phyloP scores from a whole-genome alignment of 2,888 invertebrate genomes.

The Congeria kusceri region DNA sequence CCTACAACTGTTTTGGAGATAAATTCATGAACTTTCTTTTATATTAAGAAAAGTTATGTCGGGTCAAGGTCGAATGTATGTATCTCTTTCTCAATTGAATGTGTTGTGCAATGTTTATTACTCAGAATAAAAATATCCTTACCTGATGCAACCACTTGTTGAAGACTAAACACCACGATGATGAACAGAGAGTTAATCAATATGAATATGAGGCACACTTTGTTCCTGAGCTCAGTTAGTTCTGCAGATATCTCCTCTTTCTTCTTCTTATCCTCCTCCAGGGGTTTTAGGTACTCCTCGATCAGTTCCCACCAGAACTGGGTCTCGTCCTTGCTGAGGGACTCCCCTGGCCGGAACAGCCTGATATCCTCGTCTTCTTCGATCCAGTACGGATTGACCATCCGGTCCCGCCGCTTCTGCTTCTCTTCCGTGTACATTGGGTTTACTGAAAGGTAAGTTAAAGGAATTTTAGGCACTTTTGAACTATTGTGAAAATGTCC shows the following conservation, averaged over 20 bases:
- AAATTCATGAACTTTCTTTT: too few species aligned
- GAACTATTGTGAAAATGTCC: too few species aligned
- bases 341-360: constrained; percentile 14
- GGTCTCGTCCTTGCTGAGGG: constrained; percentile 81
- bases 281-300: constrained; percentile 95
- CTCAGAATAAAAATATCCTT: constrained; percentile 8
- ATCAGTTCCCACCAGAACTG: constrained; percentile 97
- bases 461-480: too few species aligned
- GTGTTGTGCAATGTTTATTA: too few species aligned
- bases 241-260: constrained; percentile 85
- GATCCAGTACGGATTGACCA: constrained; percentile 70
- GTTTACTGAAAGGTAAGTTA: constrained; percentile 59
- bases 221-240: constrained; percentile 96
- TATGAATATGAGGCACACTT: constrained; percentile 90
- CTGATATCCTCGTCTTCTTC: constrained; percentile 87
- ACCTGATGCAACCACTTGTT: constrained; percentile 89
- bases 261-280: constrained; percentile 93
- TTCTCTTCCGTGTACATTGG: constrained; percentile 60
- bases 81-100: too few species aligned
- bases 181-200: constrained; percentile 99
- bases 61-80: too few species aligned
- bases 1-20: too few species aligned
- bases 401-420: constrained; percentile 53
- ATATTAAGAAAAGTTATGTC: too few species aligned
- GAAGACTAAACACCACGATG: constrained; percentile 98